Base-by-base conservation (phyloP, 1,140 invertebrate species). In the Drosophila kurseongensis region DNA sequence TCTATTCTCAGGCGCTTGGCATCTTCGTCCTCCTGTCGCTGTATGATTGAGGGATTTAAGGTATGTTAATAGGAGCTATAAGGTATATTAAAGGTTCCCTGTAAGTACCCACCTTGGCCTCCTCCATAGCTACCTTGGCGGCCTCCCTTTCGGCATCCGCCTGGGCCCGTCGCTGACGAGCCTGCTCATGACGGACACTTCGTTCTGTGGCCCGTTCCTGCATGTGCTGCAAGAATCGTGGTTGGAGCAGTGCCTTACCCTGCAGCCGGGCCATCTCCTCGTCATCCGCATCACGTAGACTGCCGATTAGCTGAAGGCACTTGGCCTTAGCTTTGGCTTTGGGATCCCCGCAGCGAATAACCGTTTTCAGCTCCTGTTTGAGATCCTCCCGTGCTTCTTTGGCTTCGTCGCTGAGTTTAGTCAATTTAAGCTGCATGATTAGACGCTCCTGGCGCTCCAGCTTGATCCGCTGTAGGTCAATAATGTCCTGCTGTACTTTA, bases 201-300 rank as follows among this genome's bases (percentile, higher is more conserved):
- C 95, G 91, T 78, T 95, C 94, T 23, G 94, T 82, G 5, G 95
- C 95, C 69, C 94, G 92, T 54, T 94, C 93, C 74, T 95, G 94
- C 94, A 95, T 95, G 91, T 94, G 93, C 93, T 94, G 94, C 51
- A 95, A 74, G 69, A 95, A 94, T 67, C 95, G 94, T 12, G 95
- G 95, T 7, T 94, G 93, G 78, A 94, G 93, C 56, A 94, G 76
- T 45, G 94, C 94, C 54, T 93, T 93, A 36, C 94, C 91, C 52
- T 94, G 92, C 7, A 94, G 78, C 5, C 90, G 69, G 57, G 89
- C 73, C 18, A 92, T 71, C 56, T 91, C 88, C 55, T 91, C 92
- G 18, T 91, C 91, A 32, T 93, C 80, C 0, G 90, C 81, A 51
- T 92, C 80, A 7, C 91, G 89, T 12, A 93, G 78, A 40, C 92